Evolutionary conservation across 2,113 vertebrate species (phyloP), one percentile per base, ranked within the genome.

Genomic region (Isichthys henryi): DNA sequence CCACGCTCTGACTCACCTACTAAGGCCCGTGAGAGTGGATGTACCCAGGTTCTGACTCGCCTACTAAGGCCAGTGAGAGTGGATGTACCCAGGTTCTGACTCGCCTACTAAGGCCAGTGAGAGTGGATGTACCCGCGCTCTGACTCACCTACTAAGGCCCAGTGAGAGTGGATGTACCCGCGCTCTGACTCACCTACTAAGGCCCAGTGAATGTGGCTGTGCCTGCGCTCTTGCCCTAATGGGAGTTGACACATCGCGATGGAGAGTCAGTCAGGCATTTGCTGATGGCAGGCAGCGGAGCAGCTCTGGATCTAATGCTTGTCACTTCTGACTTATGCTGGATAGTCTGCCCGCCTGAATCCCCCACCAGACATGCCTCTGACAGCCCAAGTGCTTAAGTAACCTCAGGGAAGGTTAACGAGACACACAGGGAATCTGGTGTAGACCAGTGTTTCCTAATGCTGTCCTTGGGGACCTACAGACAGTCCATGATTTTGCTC

Each of bases 281-380:
- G 80, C 4, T 91, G 77, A 92, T 50, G 90, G 92, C 92, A 89
- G 91, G 86, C 90, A 91, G 70, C 49, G 19, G 88, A 92, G 90
- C 90, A 92, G 92, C 91, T 90, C 70, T 49, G 50, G 35, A 82
- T 86, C 88, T 90, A 82, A 53, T 43, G 50, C 27, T 52, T 92
- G 92, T 92, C 92, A 93, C 91, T 91, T 92, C 62, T 91, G 86
- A 92, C 91, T 90, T 90, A 66, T 88, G 89, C 89, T 84, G 91
- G 87, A 90, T 88, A 88, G 52, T 91, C 89, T 66, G 23, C 88
- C 35, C 82, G 56, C 17, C 50, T 43, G 15, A 80, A 90, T 53
- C 62, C 89, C 23, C 46, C 23, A 23, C 11, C 89, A 80, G 45
- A 77, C 31, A 49, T 5, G 49, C 48, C 43, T 90, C 87, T 87